Evolutionary conservation across 1,140 invertebrate genomes (phyloP).

Genomic region (Drosophila bocki): DNA sequence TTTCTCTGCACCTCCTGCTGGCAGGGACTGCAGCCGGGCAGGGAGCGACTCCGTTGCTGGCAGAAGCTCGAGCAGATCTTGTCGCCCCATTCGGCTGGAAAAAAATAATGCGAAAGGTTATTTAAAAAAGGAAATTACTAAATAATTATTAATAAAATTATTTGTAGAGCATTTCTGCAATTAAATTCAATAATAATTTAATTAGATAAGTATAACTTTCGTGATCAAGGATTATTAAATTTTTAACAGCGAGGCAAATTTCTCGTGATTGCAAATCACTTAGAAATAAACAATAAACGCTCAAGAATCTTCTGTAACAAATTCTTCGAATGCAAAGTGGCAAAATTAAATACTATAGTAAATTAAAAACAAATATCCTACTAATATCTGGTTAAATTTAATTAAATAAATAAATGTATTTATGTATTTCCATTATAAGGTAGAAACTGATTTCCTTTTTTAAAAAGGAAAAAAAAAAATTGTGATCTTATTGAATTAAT

Average conservation of each 20-base stretch:
- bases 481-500: neutral
- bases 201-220: no score
- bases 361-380: neutral
- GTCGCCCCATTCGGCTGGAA: conserved; percentile 32
- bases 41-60: conserved; percentile 45
- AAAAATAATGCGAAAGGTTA: neutral
- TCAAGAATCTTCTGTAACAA: no score
- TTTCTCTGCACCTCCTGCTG: conserved; percentile 46
- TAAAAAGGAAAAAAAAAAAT: neutral
- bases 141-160: neutral
- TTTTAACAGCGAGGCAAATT: neutral
- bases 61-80: conserved; percentile 70
- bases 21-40: conserved; percentile 75
- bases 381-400: neutral
- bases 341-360: no score
- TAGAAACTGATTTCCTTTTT: neutral
- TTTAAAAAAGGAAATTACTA: neutral
- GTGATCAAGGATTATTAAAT: neutral
- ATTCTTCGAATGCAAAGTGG: no score
- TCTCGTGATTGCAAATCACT: neutral
- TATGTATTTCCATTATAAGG: no score
- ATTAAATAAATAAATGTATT: no score
- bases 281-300: no score
- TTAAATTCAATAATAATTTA: no score
- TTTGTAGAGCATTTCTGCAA: neutral